Evolutionary conservation across 2,113 vertebrate species (phyloP), one percentile per base, ranked within the genome.

Genomic region (Ptilorrhoa leucosticta): DNA sequence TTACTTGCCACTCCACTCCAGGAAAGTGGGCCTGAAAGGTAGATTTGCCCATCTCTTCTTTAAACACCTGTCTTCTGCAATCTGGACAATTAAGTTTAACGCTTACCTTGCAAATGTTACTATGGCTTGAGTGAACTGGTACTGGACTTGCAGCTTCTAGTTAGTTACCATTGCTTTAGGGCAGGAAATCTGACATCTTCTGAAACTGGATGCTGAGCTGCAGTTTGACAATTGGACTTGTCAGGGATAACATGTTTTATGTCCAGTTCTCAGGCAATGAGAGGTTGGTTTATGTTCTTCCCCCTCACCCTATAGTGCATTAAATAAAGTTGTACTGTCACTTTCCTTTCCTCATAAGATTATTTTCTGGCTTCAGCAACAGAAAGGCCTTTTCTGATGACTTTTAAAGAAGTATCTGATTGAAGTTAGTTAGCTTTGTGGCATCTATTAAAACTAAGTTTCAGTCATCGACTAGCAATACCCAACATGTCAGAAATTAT

Each of bases 301-400:
- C 24, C 26, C 20, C 33, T 65, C 27, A 80, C 26, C 39, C 45
- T 72, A 4, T 16, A 69, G 28, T 18, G 18, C 33, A n/a, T 77
- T 96, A 76, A 83, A 72, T 86, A 88, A 78, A 15, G 15, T 45
- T 16, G 16, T 69, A 24, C 81, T 87, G 50, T 87, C 6, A 5
- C 61, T 11, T 73, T 89, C 50, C 28, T 24, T 89, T 70, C 75
- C 10, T 92, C 47, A 16, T 69, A 61, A 56, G 54, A 88, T 96
- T 92, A 68, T 90, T 96, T 96, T 86, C 40, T 71, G 64, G 37
- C 77, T 95, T 94, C 79, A 64, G n/a, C 47, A 88, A 9, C 60
- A 45, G 33, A 78, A 93, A 76, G 45, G 20, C 35, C 56, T 93
- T 96, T 95, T 86, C 54, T 81, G 64, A 27, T 88, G 92, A 84